phyloP scores from a whole-genome alignment of 1,140 invertebrate genomes.

The Gonatopus flavifemur region DNA sequence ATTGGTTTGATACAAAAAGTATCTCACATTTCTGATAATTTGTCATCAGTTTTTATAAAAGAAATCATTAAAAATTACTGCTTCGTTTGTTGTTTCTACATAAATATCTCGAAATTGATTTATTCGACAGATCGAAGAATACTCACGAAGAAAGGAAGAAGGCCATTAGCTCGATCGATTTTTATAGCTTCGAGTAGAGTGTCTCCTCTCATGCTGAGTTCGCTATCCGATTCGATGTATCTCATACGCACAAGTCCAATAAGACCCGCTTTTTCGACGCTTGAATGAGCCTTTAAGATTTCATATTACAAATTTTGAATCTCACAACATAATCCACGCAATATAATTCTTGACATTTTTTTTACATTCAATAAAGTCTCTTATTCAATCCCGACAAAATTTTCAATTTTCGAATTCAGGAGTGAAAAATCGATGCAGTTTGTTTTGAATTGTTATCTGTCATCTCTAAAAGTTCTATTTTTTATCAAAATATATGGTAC shows the following conservation, averaged over 20 bases:
- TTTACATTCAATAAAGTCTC: not conserved
- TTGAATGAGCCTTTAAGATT: constrained; percentile 79
- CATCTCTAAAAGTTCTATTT: not conserved
- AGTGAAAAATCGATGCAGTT: not conserved
- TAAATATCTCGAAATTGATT: not conserved
- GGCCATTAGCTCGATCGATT: constrained; percentile 80
- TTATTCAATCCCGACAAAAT: too few species aligned
- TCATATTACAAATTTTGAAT: not conserved
- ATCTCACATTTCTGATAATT: too few species aligned
- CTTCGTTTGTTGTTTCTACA: too few species aligned
- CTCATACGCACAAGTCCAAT: constrained; percentile 90
- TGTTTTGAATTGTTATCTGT: too few species aligned
- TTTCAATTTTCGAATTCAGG: too few species aligned
- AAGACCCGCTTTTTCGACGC: constrained; percentile 92
- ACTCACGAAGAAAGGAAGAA: constrained; percentile 95
- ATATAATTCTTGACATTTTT: not conserved
- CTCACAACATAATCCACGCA: not conserved
- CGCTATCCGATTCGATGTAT: constrained; percentile 84
- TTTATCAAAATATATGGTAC: constrained; percentile 2
- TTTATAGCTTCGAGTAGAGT: constrained; percentile 78
- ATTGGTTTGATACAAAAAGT: too few species aligned
- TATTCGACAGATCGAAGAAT: not conserved
- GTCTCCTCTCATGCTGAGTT: constrained; percentile 82
- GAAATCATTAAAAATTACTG: too few species aligned
- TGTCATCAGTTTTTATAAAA: too few species aligned